Percentiles rank a stretch among this genome's conserved stretches.
Conservation (phyloP, 2,888 invertebrate genomes). For the Chrysomela aeneicollis region DNA sequence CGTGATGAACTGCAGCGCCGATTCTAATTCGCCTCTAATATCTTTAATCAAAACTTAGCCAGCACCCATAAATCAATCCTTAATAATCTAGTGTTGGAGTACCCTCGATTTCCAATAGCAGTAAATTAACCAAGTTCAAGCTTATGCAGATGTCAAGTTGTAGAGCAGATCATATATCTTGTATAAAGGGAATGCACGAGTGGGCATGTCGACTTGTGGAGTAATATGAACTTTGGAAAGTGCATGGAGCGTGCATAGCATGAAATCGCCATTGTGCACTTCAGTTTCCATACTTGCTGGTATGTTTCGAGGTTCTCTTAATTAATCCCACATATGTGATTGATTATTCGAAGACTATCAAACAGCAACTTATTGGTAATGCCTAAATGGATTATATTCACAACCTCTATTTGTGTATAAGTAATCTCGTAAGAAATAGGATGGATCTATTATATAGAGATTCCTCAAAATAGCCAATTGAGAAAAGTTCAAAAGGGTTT, state of each 20-base stretch:
- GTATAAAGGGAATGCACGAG: slow-evolving; percentile 14
- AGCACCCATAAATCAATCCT: slow-evolving; percentile 31
- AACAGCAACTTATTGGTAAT: not conserved
- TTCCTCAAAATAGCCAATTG: too few species aligned
- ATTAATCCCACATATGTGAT: not conserved
- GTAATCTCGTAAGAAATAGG: too few species aligned
- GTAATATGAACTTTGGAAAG: slow-evolving; percentile 25
- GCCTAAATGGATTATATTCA: too few species aligned
- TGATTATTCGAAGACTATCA: not conserved
- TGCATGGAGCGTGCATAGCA: slow-evolving; percentile 14
- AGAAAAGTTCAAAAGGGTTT: too few species aligned
- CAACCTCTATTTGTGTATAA: too few species aligned
- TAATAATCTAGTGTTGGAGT: slow-evolving; percentile 34
- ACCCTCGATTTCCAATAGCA: slow-evolving; percentile 34
- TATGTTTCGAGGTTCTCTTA: too few species aligned
- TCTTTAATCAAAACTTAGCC: slow-evolving; percentile 34
- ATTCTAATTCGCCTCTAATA: slow-evolving; percentile 20
- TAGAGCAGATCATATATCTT: slow-evolving; percentile 25
- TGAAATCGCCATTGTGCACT: slow-evolving; percentile 13
- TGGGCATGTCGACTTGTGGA: slow-evolving; percentile 1
- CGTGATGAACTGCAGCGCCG: slow-evolving; percentile 20
- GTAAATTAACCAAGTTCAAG: slow-evolving; percentile 37
- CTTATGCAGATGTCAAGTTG: slow-evolving; percentile 32
- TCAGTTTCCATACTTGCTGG: not conserved
- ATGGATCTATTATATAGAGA: too few species aligned